Percentiles rank a stretch among this genome's conserved stretches.
Evolutionary conservation across 2,888 invertebrate species (phyloP).

Genomic region (Anthophora plumipes): DNA sequence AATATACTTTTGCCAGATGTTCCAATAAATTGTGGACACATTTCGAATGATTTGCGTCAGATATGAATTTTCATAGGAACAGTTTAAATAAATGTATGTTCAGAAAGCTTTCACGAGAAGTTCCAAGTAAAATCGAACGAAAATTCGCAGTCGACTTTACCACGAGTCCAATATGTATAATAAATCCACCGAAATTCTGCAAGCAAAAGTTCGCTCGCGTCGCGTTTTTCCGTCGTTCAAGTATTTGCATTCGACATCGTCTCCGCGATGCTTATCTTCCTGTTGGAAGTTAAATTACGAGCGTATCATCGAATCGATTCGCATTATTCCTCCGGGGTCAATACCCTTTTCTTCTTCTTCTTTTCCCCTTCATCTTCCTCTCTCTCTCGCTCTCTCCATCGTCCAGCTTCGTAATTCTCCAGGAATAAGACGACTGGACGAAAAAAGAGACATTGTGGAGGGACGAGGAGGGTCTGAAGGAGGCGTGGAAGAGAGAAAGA

Average conservation of each 20-base stretch:
- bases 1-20: no score
- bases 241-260: constrained; percentile 49
- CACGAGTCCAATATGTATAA: no score
- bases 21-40: no score
- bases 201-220: constrained; percentile 19
- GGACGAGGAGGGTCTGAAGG: constrained; percentile 5
- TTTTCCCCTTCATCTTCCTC: background rate
- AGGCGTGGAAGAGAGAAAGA: constrained; percentile 22
- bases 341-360: constrained; percentile 18
- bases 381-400: constrained; percentile 1
- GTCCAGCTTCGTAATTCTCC: constrained; percentile 62
- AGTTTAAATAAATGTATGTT: no score
- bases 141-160: no score
- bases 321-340: constrained; percentile 60
- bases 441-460: constrained; percentile 46
- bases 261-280: constrained; percentile 52
- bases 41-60: no score
- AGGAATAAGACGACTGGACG: constrained; percentile 57
- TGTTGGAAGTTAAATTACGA: constrained; percentile 60
- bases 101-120: background rate
- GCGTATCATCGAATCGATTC: constrained; percentile 60
- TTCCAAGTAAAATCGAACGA: no score
- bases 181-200: background rate
- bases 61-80: no score
- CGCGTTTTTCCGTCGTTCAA: constrained; percentile 52